phyloP scores from a whole-genome alignment of 2,113 vertebrate genomes.

The Fregetta grallaria region DNA sequence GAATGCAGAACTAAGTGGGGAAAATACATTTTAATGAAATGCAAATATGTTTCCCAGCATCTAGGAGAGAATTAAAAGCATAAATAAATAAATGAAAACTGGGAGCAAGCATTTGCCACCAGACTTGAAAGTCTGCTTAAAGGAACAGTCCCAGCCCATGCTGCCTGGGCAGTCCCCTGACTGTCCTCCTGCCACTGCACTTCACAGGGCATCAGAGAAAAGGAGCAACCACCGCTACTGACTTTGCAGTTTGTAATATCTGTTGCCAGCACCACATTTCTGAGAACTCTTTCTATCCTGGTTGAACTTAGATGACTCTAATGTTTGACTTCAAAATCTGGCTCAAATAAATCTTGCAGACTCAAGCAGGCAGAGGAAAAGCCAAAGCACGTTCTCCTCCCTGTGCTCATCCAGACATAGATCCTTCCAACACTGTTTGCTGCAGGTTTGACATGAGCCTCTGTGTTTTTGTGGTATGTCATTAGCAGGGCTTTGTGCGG shows the following conservation, averaged over 20 bases:
- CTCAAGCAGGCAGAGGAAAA: neutral
- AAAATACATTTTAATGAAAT: conserved; percentile 60
- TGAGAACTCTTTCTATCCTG: neutral
- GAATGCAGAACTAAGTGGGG: conserved; percentile 34
- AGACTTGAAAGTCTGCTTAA: conserved; percentile 16
- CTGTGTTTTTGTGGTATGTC: too few relatives aligned
- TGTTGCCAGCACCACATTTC: neutral
- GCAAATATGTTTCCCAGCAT: conserved; percentile 45
- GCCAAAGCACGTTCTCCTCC: accelerated
- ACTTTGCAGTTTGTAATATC: neutral
- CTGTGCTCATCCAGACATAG: neutral
- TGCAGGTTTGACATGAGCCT: neutral
- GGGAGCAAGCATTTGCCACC: neutral
- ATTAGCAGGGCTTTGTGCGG: neutral
- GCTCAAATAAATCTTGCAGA: neutral
- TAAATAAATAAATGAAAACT: conserved; percentile 39
- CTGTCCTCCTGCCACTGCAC: neutral
- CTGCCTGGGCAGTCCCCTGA: neutral
- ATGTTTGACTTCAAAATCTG: neutral
- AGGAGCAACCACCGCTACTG: neutral
- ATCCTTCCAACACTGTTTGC: neutral
- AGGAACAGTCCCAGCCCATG: neutral
- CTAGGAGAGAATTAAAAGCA: conserved; percentile 46
- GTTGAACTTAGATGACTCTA: neutral
- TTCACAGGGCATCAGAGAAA: too few relatives aligned